Conservation (phyloP, 2,797 vertebrate species). For the Bufotes viridis region DNA sequence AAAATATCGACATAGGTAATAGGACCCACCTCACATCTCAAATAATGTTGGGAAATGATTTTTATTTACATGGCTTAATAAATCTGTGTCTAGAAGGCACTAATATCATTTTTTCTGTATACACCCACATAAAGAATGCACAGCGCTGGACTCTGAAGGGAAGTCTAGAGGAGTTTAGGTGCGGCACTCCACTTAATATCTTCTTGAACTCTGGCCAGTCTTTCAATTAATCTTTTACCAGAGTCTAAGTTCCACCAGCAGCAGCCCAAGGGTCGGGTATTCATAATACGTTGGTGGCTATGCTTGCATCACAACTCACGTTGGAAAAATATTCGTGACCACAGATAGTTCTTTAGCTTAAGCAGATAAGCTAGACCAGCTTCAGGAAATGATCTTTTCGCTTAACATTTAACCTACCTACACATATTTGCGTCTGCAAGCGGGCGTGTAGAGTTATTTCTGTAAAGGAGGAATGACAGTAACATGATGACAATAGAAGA, state of each 20-base stretch:
- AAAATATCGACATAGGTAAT: too few species aligned
- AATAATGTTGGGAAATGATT: background rate
- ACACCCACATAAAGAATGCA: slow-evolving; percentile 33
- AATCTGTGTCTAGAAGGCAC: background rate
- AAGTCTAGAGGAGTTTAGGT: slow-evolving; percentile 24
- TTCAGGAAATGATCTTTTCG: background rate
- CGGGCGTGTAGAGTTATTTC: slow-evolving; percentile 13
- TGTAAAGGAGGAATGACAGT: slow-evolving; percentile 4
- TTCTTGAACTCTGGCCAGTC: slow-evolving; percentile 38
- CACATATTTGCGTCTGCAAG: background rate
- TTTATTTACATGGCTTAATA: background rate
- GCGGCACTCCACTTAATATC: slow-evolving; percentile 5
- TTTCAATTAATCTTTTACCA: background rate
- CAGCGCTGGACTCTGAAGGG: background rate
- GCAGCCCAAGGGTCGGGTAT: background rate
- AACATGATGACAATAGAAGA: background rate
- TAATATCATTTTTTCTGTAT: background rate
- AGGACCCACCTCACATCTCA: too few species aligned
- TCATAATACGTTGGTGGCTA: background rate
- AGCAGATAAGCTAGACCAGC: background rate
- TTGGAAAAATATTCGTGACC: background rate
- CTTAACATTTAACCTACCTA: background rate
- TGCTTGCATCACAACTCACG: background rate
- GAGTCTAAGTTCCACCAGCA: background rate
- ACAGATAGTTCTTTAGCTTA: background rate